Base-by-base conservation (phyloP, 2,797 vertebrate genomes). In the Hemitrygon akajei region DNA sequence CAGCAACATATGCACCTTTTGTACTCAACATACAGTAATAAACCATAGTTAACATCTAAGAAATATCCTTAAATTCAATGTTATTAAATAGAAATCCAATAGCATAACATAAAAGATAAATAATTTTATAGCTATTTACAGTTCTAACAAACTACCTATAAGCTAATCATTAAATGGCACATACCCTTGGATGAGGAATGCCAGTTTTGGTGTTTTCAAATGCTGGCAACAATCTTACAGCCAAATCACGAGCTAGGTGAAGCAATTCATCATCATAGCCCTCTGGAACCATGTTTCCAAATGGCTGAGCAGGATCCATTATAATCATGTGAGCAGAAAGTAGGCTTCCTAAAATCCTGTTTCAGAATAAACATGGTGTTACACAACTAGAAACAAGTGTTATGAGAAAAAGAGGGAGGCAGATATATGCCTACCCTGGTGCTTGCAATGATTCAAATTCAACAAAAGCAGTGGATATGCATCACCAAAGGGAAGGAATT, bases 151-250 rank as follows among this genome's bases (percentile, higher is more conserved):
- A 20, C 30, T 9, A 6, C 7, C 63, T 18, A 34, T 20, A 87
- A 87, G 30, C 66, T 3, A 10, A 66, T 30, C 84, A 86, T 11
- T 0, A 14, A 6, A 96, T 96, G 14, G 79, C 9, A 95, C 97
- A 94, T 95, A 99, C 99, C 96, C 99, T 97, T 92, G 99, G 98
- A 86, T 98, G 98, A 0, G 99, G 99, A 94, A 99, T 99, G 66
- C 99, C 99, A 0, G 99, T 99, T 96, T 97, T 98, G 94, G 99
- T 99, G 97, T 99, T 99, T 95, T 99, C 98, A 89, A 99, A 99
- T 94, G 99, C 99, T 0, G 99, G 99, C 2, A 99, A 97, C 20
- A 99, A 96, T 92, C 99, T 97, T 89, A 99, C 98, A 0, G 99
- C 99, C 94, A 99, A 95, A 96, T 99, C 99, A 6, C 97, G 99